Base-by-base conservation (phyloP, 1,140 invertebrate species). In the Drosophila cardini region DNA sequence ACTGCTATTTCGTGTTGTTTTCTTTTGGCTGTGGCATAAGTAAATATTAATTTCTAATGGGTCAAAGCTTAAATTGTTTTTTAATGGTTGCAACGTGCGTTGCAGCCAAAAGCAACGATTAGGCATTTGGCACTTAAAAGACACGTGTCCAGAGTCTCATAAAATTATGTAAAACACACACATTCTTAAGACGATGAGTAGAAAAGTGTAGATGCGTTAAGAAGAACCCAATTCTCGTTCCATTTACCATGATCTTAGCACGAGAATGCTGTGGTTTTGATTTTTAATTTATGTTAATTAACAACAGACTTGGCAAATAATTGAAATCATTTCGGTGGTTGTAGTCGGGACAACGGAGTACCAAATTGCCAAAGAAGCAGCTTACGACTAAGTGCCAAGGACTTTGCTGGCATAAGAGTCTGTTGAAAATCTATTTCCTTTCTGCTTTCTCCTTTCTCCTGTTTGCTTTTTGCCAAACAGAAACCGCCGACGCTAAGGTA, bases 281-380 rank as follows among this genome's bases (percentile, higher is more conserved):
- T 87, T 87, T 86, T 87, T 83, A 81, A 87, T 87, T 87, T 89
- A 87, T 87, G 83, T 76, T 87, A 89, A 87, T 87, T 89, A 89
- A 79, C 72, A 75, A 55, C 60, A 50, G 40, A 82, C 72, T 76
- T 36, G 38, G 50, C 72, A 74, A 72, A 86, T 80, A 86, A 72
- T 64, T 64, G 55, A 52, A 62, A 61, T 30, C 32, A 65, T 62
- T 73, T 61, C 46, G 64, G 58, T 11, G 56, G 46, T 16, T 32
- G 80, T 83, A 72, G 80, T 52, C 61, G 15, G 21, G 76, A 60
- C 76, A 79, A 72, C 79, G 45, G 8, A 40, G 38, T 42, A 40
- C 30, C 26, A 68, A 73, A 57, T 60, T 13, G 48, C 21, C 40
- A 16, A 16, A 68, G 76, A 43, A 67, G 76, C 56, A 67, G 71